Evolutionary conservation across 2,888 invertebrate genomes (phyloP).

Genomic region (Endotricha flammealis): DNA sequence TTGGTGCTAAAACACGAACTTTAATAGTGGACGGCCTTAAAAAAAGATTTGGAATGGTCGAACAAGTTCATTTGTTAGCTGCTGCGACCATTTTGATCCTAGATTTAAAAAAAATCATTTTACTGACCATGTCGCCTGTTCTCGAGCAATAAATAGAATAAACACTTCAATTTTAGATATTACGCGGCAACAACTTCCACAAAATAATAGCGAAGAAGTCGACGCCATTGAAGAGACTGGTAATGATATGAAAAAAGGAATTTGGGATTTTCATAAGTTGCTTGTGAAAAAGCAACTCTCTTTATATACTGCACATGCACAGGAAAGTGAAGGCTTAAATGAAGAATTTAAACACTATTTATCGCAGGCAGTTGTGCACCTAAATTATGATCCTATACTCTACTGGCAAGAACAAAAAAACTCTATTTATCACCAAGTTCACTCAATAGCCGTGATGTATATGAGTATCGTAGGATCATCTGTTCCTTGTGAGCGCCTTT

Average conservation of each 20-base stretch:
- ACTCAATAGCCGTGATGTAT: constrained; percentile 27
- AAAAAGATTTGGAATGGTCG: constrained; percentile 21
- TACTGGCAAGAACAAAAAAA: constrained; percentile 33
- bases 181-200: constrained; percentile 21
- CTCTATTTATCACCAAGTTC: constrained; percentile 29
- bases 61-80: constrained; percentile 26
- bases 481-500: constrained; percentile 25
- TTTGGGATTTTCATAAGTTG: constrained; percentile 25
- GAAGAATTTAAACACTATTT: constrained; percentile 33
- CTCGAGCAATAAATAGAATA: constrained; percentile 22
- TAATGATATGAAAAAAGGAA: constrained; percentile 20
- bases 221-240: constrained; percentile 20
- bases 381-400: constrained; percentile 29
- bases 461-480: constrained; percentile 24
- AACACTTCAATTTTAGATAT: constrained; percentile 26
- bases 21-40: constrained; percentile 20
- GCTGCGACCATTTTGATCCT: constrained; percentile 26
- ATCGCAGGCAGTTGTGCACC: constrained; percentile 33
- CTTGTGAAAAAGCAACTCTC: constrained; percentile 26
- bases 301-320: constrained; percentile 21
- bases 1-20: constrained; percentile 21
- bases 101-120: constrained; percentile 27
- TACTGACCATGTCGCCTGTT: constrained; percentile 24
- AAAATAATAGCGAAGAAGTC: constrained; percentile 24
- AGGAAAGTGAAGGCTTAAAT: constrained; percentile 26